Conservation (phyloP, 92 coral and sea anemone species). For the Metridium senile region DNA sequence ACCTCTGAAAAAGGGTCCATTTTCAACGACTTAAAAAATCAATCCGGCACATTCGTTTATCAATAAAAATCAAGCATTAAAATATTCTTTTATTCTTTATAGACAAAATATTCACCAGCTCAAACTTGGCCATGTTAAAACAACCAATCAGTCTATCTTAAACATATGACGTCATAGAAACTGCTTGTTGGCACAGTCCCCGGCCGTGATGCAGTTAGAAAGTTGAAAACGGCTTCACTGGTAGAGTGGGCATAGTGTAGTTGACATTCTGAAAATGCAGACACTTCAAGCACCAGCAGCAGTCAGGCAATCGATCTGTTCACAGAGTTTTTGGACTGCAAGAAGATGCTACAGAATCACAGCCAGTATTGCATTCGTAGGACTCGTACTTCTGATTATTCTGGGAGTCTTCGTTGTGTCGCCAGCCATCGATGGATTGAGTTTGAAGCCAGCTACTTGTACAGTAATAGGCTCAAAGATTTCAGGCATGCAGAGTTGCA, state of each 20-base stretch:
- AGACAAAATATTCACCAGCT: not conserved
- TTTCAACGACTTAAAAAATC: too few species aligned
- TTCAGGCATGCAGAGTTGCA: constrained; percentile 19
- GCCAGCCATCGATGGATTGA: constrained; percentile 52
- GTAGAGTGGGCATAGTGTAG: not conserved
- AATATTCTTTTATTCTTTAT: too few species aligned
- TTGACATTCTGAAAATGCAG: constrained; percentile 9
- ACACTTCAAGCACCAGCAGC: constrained; percentile 19
- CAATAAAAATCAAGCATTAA: too few species aligned
- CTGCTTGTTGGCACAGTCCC: too few species aligned
- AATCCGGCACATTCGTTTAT: too few species aligned
- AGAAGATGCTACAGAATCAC: constrained; percentile 27
- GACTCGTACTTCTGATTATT: constrained; percentile 35
- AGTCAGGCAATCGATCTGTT: constrained; percentile 35
- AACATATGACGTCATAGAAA: not conserved
- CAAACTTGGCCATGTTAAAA: not conserved
- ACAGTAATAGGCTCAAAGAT: constrained; percentile 26
- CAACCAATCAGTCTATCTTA: not conserved
- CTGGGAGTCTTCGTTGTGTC: constrained; percentile 47
- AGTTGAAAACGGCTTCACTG: too few species aligned
- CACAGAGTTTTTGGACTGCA: constrained; percentile 34
- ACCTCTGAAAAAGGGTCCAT: too few species aligned
- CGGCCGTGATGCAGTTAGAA: too few species aligned
- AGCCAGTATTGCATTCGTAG: constrained; percentile 18
- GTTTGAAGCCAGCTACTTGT: constrained; percentile 37